Conservation (phyloP, 2,888 invertebrate species). For the Nudaria mundana region DNA sequence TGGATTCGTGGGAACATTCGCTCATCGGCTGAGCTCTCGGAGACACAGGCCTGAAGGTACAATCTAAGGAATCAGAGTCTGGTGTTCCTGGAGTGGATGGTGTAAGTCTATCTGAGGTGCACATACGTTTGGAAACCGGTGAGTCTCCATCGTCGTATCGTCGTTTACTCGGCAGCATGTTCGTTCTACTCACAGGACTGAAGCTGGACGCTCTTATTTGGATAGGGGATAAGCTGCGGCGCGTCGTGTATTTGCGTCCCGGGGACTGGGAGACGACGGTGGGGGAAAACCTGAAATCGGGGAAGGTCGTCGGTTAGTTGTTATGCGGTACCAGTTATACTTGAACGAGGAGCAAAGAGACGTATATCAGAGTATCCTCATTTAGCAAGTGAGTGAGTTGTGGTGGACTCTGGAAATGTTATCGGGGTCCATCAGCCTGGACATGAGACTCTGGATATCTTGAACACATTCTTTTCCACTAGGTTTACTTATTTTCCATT, state of each 20-base stretch:
- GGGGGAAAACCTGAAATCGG: conserved; percentile 76
- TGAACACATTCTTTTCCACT: no score
- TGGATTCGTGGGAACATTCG: conserved; percentile 45
- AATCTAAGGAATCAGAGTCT: conserved; percentile 71
- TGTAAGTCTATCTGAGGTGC: conserved; percentile 56
- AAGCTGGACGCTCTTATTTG: conserved; percentile 89
- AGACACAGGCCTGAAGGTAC: conserved; percentile 75
- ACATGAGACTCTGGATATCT: no score
- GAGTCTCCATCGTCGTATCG: conserved; percentile 83
- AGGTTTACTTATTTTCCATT: no score
- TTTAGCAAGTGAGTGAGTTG: no score
- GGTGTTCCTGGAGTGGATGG: conserved; percentile 71
- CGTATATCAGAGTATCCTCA: no score
- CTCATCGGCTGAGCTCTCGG: conserved; percentile 62
- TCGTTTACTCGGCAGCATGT: conserved; percentile 80
- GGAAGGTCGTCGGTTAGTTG: no score
- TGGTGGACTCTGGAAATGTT: no score
- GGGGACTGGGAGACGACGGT: conserved; percentile 89
- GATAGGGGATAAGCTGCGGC: conserved; percentile 94
- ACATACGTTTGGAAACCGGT: conserved; percentile 65
- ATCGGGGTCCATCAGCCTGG: no score
- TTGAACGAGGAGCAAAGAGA: not conserved
- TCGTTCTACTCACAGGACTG: conserved; percentile 83
- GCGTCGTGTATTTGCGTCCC: conserved; percentile 90
- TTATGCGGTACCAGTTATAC: not conserved